A percentile compares a stretch with the other conserved stretches of the same genome.
Conservation (phyloP, 2,888 invertebrate species). For the Furcula furcula region DNA sequence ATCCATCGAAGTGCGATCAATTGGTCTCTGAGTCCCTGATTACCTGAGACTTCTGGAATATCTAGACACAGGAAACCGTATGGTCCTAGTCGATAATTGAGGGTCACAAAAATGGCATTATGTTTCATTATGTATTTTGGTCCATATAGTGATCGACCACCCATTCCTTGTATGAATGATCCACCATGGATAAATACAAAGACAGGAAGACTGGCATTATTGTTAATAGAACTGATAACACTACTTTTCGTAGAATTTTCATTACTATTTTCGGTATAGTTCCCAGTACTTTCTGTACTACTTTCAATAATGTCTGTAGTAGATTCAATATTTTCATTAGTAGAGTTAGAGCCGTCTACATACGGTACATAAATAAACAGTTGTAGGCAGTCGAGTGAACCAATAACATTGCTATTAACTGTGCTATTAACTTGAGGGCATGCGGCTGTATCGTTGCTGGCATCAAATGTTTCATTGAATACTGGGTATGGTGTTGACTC, state of each 20-base stretch:
- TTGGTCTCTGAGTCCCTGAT: conserved; percentile 35
- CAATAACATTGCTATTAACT: not conserved
- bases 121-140: conserved; percentile 19
- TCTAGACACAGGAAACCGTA: conserved; percentile 35
- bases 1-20: conserved; percentile 30
- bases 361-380: conserved; percentile 8
- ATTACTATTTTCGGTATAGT: no score
- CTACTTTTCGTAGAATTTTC: no score
- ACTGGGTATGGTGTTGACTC: conserved; percentile 1
- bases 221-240: no score
- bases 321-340: not conserved
- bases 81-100: conserved; percentile 29
- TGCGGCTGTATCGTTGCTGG: conserved; percentile 4
- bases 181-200: conserved; percentile 10
- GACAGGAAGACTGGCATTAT: conserved; percentile 4
- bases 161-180: not conserved
- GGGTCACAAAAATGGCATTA: conserved; percentile 26
- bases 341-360: not conserved
- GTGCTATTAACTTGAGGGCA: conserved; percentile 9
- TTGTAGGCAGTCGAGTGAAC: conserved; percentile 6
- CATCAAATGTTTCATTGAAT: conserved; percentile 8
- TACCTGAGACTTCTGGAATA: conserved; percentile 25
- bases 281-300: no score
- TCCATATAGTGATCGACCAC: conserved; percentile 1
- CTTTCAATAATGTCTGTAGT: no score